Conservation (phyloP, 1,140 invertebrate genomes). For the Nautilus pompilius region DNA sequence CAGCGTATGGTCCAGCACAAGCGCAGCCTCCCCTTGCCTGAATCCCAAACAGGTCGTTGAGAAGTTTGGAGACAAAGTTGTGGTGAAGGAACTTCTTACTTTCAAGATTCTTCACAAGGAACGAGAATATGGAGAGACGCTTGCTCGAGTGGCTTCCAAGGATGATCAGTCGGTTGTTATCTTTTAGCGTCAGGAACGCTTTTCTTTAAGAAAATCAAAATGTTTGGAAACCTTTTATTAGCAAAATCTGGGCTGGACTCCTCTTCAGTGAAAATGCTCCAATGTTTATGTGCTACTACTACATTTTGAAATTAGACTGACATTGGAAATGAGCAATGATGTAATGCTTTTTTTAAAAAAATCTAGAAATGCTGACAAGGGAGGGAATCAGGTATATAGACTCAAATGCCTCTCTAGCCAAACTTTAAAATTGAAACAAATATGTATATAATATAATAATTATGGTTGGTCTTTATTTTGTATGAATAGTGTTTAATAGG, state of each 20-base stretch:
- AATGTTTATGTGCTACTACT: no score
- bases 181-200: slow-evolving; percentile 19
- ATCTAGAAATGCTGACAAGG: no score
- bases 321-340: no score
- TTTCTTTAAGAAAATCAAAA: slow-evolving; percentile 1
- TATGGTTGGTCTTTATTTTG: no score
- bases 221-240: not conserved
- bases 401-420: no score
- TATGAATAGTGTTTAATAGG: no score
- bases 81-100: slow-evolving; percentile 72
- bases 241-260: not conserved
- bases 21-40: slow-evolving; percentile 81
- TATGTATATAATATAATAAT: no score
- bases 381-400: no score
- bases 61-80: slow-evolving; percentile 80
- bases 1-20: slow-evolving; percentile 76
- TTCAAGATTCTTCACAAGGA: slow-evolving; percentile 75
- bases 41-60: slow-evolving; percentile 89
- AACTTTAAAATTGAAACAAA: no score
- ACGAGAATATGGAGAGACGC: slow-evolving; percentile 78
- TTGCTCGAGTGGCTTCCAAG: slow-evolving; percentile 68
- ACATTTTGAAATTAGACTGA: no score
- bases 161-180: slow-evolving; percentile 69
- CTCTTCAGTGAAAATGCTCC: no score
- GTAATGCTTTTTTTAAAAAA: no score